A percentile compares a stretch with the other conserved stretches of the same genome.
Conservation (phyloP, 2,113 vertebrate genomes). For the Callipepla californica region DNA sequence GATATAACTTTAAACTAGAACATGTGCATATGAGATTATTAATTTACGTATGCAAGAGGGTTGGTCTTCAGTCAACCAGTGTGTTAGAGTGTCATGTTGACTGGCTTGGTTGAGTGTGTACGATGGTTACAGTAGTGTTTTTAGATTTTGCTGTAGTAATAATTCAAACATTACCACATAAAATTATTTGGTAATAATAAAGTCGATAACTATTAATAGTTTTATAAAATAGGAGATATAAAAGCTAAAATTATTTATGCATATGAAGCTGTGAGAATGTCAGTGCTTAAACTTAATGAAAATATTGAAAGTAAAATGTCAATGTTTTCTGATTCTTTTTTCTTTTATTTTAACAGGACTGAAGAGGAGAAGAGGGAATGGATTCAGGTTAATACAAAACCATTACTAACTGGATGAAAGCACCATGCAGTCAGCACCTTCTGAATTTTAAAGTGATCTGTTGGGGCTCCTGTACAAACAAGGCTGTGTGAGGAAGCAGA, state of each 20-base stretch:
- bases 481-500: neutral
- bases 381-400: slow-evolving; percentile 87
- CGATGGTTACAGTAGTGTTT: neutral
- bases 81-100: neutral
- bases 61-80: neutral
- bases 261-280: neutral
- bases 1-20: neutral
- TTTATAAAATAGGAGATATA: neutral
- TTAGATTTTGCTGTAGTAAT: neutral
- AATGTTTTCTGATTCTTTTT: neutral
- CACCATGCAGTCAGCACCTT: neutral
- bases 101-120: neutral
- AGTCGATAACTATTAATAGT: neutral
- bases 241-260: neutral
- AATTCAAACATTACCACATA: neutral
- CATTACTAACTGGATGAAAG: neutral
- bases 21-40: neutral
- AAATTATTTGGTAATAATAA: neutral
- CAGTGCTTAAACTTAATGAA: neutral
- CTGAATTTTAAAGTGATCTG: neutral
- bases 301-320: neutral
- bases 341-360: slow-evolving; percentile 82
- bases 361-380: slow-evolving; percentile 96
- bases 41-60: neutral
- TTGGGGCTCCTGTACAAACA: neutral